Conservation (phyloP, 1,140 invertebrate genomes). For the Pemphigus obesinymphae region DNA sequence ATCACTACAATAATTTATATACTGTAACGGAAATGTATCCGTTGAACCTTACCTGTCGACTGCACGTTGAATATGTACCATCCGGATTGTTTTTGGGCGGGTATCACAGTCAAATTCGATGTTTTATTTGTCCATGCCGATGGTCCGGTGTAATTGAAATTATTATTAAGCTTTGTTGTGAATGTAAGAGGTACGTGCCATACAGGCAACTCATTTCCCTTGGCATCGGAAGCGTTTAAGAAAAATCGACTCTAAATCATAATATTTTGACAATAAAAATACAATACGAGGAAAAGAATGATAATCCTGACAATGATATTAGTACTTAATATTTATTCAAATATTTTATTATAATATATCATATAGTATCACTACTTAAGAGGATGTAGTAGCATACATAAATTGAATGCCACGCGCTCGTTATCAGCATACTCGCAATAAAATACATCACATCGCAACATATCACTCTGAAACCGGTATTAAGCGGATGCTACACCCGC, state of each 20-base stretch:
- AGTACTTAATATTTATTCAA: not conserved
- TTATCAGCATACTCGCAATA: no score
- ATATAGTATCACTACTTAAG: not conserved
- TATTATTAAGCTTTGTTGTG: not conserved
- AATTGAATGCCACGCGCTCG: no score
- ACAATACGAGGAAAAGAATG: not conserved
- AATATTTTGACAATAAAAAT: not conserved
- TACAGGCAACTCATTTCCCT: not conserved
- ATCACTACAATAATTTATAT: no score
- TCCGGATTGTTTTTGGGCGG: not conserved
- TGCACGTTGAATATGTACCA: constrained; percentile 32
- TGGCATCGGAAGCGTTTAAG: not conserved
- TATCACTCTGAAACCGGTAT: no score
- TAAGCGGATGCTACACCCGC: no score
- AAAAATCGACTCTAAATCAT: not conserved
- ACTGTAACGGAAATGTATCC: no score
- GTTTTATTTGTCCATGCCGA: not conserved
- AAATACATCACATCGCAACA: no score
- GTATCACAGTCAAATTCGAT: not conserved
- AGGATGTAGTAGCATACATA: no score
- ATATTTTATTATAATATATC: not conserved
- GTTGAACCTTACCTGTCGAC: not conserved
- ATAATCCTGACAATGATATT: no score
- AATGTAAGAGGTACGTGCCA: constrained; percentile 6
- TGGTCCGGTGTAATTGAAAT: not conserved